phyloP scores from a whole-genome alignment of 2,888 invertebrate genomes.

The Lutraria lutraria region DNA sequence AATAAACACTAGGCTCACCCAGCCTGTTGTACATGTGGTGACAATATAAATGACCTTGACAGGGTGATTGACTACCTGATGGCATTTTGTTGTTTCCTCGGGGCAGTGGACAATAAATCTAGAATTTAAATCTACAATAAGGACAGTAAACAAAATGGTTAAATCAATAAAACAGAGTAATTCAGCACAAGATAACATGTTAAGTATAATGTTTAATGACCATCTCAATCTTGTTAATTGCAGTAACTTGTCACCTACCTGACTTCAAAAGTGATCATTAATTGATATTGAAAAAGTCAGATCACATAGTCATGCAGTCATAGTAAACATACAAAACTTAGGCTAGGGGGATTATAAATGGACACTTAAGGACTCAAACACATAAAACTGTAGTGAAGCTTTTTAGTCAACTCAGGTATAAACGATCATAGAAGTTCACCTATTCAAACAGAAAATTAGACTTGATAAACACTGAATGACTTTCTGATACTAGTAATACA shows the following conservation, averaged over 20 bases:
- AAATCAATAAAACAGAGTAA: conserved; percentile 21
- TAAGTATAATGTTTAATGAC: conserved; percentile 8
- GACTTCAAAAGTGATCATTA: background rate
- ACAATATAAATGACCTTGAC: conserved; percentile 25
- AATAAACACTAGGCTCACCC: background rate
- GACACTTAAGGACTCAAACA: no score
- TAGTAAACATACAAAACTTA: background rate
- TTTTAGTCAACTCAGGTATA: no score
- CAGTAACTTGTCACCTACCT: conserved; percentile 22
- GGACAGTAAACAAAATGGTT: conserved; percentile 8
- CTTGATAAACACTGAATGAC: no score
- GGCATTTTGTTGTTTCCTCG: conserved; percentile 3
- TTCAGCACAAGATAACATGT: conserved; percentile 7
- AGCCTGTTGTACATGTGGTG: background rate
- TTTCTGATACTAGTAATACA: no score
- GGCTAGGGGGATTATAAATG: background rate
- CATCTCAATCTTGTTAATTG: conserved; percentile 26
- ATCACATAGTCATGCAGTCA: background rate
- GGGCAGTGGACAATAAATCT: conserved; percentile 4
- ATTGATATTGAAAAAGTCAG: background rate
- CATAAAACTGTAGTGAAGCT: no score
- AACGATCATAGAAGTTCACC: no score
- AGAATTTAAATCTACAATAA: conserved; percentile 2
- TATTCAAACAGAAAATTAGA: no score
- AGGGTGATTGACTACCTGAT: background rate